Evolutionary conservation across 2,113 vertebrate species (phyloP).

Genomic region (Ceyx melanurus): DNA sequence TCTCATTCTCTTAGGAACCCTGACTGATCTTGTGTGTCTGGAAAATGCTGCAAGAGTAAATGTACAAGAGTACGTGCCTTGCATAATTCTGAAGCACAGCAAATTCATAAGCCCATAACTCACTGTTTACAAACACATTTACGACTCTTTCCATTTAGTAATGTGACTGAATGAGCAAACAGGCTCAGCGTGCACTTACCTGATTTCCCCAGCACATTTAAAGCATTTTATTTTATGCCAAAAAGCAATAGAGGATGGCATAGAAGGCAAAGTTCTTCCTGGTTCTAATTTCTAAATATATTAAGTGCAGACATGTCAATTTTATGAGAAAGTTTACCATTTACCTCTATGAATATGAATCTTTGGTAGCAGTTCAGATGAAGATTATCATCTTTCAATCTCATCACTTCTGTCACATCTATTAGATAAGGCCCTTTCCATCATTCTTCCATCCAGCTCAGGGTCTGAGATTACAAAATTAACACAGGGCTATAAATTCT

Average conservation of each 20-base stretch:
- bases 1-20: not conserved
- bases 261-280: not conserved
- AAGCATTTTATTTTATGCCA: not conserved
- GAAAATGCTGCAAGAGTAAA: not conserved
- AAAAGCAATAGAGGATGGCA: not conserved
- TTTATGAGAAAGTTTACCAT: constrained; percentile 31
- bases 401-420: not conserved
- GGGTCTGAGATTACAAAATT: not conserved
- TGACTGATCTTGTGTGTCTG: not conserved
- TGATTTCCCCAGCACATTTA: not conserved
- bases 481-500: constrained; percentile 29
- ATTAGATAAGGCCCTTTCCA: not conserved
- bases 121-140: constrained; percentile 32
- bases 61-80: not conserved
- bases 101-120: not conserved
- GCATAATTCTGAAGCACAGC: not conserved
- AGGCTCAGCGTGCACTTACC: not conserved
- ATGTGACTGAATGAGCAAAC: not conserved
- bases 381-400: not conserved
- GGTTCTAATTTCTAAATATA: constrained; percentile 14
- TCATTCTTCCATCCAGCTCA: not conserved
- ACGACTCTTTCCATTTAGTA: not conserved
- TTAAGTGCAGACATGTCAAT: not conserved
- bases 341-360: not conserved
- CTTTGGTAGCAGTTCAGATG: not conserved